A percentile compares a stretch with the other conserved stretches of the same genome.
phyloP scores from a whole-genome alignment of 2,888 invertebrate genomes.

The Keiferia lycopersicella region DNA sequence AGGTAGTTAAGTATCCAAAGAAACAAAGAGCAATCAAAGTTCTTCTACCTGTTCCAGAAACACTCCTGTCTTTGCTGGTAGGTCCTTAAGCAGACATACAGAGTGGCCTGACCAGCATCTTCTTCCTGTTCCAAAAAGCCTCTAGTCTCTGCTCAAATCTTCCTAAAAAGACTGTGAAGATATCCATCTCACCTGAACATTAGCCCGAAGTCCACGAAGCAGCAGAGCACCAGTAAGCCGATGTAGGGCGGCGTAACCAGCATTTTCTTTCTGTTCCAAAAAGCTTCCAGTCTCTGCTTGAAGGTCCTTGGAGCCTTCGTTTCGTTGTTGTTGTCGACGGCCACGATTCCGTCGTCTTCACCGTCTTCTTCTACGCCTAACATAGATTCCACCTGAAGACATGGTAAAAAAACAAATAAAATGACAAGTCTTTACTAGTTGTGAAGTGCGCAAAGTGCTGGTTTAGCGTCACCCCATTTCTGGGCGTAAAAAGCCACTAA shows the following conservation, averaged over 20 bases:
- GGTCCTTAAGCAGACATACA: conserved; percentile 62
- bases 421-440: too few species aligned
- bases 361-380: conserved; percentile 63
- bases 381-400: conserved; percentile 70
- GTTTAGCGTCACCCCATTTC: too few species aligned
- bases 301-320: conserved; percentile 68
- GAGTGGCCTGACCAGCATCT: conserved; percentile 75
- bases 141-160: conserved; percentile 71
- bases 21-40: too few species aligned
- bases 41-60: conserved; percentile 48
- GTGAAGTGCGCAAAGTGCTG: too few species aligned
- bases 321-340: conserved; percentile 73
- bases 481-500: too few species aligned
- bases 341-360: conserved; percentile 68
- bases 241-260: conserved; percentile 79
- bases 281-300: conserved; percentile 68
- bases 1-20: too few species aligned
- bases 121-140: conserved; percentile 72
- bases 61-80: conserved; percentile 67
- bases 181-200: conserved; percentile 77
- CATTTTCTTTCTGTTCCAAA: conserved; percentile 74
- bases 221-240: conserved; percentile 75
- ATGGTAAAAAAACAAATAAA: too few species aligned
- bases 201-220: conserved; percentile 82
- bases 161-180: conserved; percentile 32